Evolutionary conservation across 2,797 vertebrate species (phyloP), one percentile per base, ranked within the genome.

Genomic region (Bradypodion ventrale): DNA sequence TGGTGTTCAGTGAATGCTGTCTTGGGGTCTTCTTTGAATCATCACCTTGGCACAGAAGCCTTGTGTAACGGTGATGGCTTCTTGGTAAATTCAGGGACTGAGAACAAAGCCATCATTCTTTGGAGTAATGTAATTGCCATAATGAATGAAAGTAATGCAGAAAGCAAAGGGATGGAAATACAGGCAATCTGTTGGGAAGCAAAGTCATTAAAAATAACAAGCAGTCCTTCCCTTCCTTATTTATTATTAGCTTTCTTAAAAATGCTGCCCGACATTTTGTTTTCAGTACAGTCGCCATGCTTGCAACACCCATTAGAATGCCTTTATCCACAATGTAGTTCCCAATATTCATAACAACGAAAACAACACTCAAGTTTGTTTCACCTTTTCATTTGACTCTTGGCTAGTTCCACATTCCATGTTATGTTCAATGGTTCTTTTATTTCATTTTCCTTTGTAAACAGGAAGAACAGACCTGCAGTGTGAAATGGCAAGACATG

Each of bases 181-280:
- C 63, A 94, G 93, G 95, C 95, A 87, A 95, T 96, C 95, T 95
- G 96, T 94, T 96, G 95, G 95, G 96, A 97, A 96, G 96, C 93
- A 94, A 94, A 95, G 95, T 93, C 96, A 96, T 97, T 97, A 97
- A 97, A 98, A 97, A 97, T 97, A 97, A 98, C 97, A 95, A 97
- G 95, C 93, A 92, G 90, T 89, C 93, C 94, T 94, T 93, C 93
- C 95, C 94, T 96, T 96, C 94, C 94, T 94, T 92, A 89, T 95
- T 95, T 95, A 95, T 56, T 96, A 96, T 96, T 95, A 95, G 94
- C 92, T 95, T 96, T 95, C 92, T 95, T 93, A 89, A 93, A 91
- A 95, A 92, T 93, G 95, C 93, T 95, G 93, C 89, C 92, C 86
- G 60, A 90, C 89, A 89, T 91, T 94, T 95, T 95, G 88, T 93